Evolutionary conservation across 2,888 invertebrate genomes (phyloP), one percentile per base, ranked within the genome.

Genomic region (Alsophila aescularia): DNA sequence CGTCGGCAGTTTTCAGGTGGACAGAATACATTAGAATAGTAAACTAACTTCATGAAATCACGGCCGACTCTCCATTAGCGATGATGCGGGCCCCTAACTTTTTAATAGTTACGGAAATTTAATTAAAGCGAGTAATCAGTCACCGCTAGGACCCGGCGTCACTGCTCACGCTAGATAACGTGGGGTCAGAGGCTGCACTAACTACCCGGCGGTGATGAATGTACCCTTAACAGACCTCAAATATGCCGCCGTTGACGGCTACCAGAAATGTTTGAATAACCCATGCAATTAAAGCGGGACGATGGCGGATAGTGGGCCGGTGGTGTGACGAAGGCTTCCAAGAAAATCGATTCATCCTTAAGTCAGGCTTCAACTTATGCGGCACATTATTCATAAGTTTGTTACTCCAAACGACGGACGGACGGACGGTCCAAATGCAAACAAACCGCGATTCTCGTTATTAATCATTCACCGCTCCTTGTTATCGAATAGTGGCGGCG

Each of bases 101-200:
- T 75, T 74, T 70, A 67, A 71, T 77, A 79, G 79, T 76, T 74
- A 57, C 70, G 72, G 72, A 90, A 90, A 90, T 90, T 86, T 90
- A 90, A 91, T 91, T 91, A 90, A 89, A 77, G 79, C 75, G 47
- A 81, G 88, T 90, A 89, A 91, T 91, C 90, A 90, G 90, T 91
- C 90, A 91, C 86, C 64, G 72, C 50, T 73, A 75, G 81, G 79
- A 71, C 71, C 45, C 77, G 79, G 63, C 76, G 90, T 88, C 89
- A 82, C 87, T 90, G 90, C 70, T 77, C 68, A 66, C 75, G 75
- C 76, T 79, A 88, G 90, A 90, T 91, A 91, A 90, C 82, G 84
- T 77, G 67, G 89, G 90, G 90, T 90, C 90, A 88, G 81, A 70
- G 79, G 75, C 70, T 87, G 89, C 88, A 88, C 79, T 79, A 81